Evolutionary conservation across 2,888 invertebrate genomes (phyloP), one percentile per base, ranked within the genome.

Genomic region (Prosapia bicincta): DNA sequence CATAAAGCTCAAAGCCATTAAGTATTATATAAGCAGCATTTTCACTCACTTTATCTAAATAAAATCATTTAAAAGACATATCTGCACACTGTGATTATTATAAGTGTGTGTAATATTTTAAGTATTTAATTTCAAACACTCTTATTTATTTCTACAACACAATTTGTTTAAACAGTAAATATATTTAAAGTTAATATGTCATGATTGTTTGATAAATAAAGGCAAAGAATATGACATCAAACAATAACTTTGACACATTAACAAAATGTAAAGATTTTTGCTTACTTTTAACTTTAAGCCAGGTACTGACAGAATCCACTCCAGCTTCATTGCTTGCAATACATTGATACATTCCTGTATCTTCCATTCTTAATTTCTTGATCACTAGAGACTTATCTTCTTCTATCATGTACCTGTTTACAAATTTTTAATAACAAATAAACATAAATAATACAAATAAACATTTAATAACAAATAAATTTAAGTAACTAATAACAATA

Each of bases 261-360:
- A 67, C 13, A 67, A 13, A 26, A 25, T 30, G 30, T 9, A 30
- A 6, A 6, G 5, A 30, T 5, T 6, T 6, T 30, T 38, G 91
- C 96, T 93, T 88, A 97, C 97, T 97, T 91, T 96, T 97, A 28
- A 97, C 96, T 87, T 93, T 92, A 66, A 98, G 87, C 97, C 97
- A 98, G 1, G 97, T 95, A 81, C 93, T 93, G 78, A 93, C 90
- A 3, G 95, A 95, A 73, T 93, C 91, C 85, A 96, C 95, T 13
- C 98, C 99, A 1, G 95, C 98, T 81, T 92, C 92, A 84, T 98
- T 99, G 74, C 88, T 88, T 0, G 96, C 96, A 82, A 97, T 91
- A 84, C 99, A 99, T 85, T 99, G 98, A 83, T 95, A 98, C 89
- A 98, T 93, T 69, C 97, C 98, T 79, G 94, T 93, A 85, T 98